Base-by-base conservation (phyloP, 2,113 vertebrate genomes). In the Callaeas wilsoni region DNA sequence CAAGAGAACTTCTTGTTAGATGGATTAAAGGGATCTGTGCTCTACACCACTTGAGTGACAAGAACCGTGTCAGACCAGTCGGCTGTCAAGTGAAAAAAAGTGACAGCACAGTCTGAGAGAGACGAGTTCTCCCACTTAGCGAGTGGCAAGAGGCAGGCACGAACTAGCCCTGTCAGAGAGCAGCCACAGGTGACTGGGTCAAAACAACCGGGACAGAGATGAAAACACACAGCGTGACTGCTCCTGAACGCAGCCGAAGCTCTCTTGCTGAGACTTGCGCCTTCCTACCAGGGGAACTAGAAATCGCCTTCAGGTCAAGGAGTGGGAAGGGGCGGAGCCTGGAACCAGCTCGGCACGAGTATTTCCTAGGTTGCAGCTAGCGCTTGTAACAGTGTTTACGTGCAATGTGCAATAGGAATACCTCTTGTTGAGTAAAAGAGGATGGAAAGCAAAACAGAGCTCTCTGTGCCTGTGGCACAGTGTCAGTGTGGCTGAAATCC, bases 181-280 rank as follows among this genome's bases (percentile, higher is more conserved):
- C 94, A 97, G 98, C 97, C 98, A 97, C 97, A 97, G 98, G 98
- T 97, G 94, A 95, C 93, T 89, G 89, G 93, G 94, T 95, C 89
- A 96, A 15, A 69, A 60, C 69, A 73, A 55, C 96, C 86, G 86
- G 60, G 75, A 90, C 81, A 92, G 92, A 84, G 96, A 78, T 46
- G 77, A 93, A 94, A 98, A 95, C 64, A 95, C 96, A 93, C 89
- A 76, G 97, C 94, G 30, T 30, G 44, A 91, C 63, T 82, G 77
- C 88, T 90, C 80, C 78, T 27, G 33, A 46, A 55, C 87, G 84
- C 23, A 64, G 88, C 21, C 42, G 59, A 13, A 20, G 75, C 10
- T 91, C 94, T 98, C 98, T 96, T 98, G 98, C 98, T 89, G 79
- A 96, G 98, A 97, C 98, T 97, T 98, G 98, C 84, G 94, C 18